Conservation (phyloP, 2,113 vertebrate species). For the Perca schrenkii region DNA sequence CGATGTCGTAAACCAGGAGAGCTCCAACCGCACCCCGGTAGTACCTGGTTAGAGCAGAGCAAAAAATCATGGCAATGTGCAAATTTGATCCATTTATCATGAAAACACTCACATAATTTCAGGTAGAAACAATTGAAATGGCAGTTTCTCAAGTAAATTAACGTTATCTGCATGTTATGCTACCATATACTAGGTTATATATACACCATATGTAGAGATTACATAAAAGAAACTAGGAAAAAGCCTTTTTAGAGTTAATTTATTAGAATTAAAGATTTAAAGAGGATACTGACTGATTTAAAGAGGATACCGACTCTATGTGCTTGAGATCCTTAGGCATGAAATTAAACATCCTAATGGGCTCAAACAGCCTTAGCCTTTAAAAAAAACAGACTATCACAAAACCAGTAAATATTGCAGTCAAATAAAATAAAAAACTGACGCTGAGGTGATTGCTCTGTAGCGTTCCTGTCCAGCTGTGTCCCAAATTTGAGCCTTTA, state of each 20-base stretch:
- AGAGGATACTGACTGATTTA: too few relatives aligned
- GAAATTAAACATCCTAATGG: neutral
- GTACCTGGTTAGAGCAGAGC: slow-evolving; percentile 82
- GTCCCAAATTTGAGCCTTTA: slow-evolving; percentile 98
- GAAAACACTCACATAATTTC: neutral
- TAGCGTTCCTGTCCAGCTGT: slow-evolving; percentile 97
- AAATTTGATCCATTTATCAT: neutral
- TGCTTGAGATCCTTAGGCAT: too few relatives aligned
- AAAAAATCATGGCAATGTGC: neutral
- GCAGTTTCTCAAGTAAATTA: neutral
- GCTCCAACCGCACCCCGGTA: slow-evolving; percentile 94
- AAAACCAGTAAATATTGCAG: neutral
- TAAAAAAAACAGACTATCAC: neutral
- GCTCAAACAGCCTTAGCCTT: neutral
- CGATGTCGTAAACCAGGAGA: slow-evolving; percentile 95
- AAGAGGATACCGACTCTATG: too few relatives aligned
- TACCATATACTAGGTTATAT: too few relatives aligned
- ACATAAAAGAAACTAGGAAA: neutral
- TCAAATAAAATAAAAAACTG: neutral
- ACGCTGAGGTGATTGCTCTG: slow-evolving; percentile 96
- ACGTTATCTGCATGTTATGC: neutral
- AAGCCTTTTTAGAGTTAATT: too few relatives aligned
- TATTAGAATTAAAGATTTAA: too few relatives aligned
- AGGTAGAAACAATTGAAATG: neutral
- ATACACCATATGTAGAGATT: neutral